Evolutionary conservation across 37 sponge, comb jelly and placozoan genomes (phyloP).

Genomic region (Amphimedon queenslandica): DNA sequence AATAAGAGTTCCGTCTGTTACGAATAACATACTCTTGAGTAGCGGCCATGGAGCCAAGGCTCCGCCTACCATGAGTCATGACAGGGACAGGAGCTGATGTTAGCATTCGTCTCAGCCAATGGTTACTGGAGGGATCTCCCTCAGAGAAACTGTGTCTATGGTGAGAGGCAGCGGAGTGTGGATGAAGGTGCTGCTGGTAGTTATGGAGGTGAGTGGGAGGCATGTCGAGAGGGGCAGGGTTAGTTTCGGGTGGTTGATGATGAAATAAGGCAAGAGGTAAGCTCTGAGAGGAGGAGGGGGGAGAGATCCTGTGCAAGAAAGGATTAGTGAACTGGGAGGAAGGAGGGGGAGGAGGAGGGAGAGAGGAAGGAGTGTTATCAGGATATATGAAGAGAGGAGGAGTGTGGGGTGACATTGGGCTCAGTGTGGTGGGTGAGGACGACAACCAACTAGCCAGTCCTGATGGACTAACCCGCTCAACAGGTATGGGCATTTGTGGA

Average conservation of each 20-base stretch:
- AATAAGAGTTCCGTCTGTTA: neutral
- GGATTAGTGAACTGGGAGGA: neutral
- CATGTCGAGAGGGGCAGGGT: neutral
- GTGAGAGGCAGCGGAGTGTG: neutral
- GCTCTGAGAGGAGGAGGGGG: neutral
- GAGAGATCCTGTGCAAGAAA: neutral
- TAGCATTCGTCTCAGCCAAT: neutral
- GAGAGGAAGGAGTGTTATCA: neutral
- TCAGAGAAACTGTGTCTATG: constrained; percentile 10
- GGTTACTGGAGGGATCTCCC: neutral
- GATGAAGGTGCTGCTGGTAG: neutral
- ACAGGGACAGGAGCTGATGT: neutral
- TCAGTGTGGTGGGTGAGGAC: neutral
- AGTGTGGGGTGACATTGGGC: neutral
- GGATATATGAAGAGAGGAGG: neutral
- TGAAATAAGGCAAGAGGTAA: neutral
- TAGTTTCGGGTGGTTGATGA: neutral
- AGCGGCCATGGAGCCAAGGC: neutral
- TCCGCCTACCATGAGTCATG: neutral
- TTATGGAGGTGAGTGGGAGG: neutral
- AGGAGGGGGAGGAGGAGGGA: neutral
- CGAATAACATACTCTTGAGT: neutral
- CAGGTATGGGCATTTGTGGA: neutral
- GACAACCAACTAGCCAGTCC: too few relatives aligned
- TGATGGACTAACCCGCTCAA: neutral